These are phyloP conservation scores for Cathartes aura DNA, from an alignment of 2,113 vertebrate species.

Conservation along the genomic window DNA sequence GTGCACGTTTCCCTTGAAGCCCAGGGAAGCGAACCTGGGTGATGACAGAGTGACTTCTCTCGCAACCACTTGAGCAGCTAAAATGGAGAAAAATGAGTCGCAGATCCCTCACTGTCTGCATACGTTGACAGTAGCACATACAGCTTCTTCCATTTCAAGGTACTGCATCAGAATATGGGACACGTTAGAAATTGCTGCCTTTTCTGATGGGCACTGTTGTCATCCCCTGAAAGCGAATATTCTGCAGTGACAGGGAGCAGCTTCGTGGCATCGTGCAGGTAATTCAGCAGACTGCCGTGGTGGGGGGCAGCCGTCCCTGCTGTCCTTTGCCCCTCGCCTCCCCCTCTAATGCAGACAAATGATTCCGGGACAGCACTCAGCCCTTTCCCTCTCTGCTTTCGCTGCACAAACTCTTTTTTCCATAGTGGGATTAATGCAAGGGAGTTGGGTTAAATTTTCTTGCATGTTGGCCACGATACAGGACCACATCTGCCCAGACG, in stretches of 20 bases:
- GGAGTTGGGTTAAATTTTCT: neutral
- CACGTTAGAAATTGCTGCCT: neutral
- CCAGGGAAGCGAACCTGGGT: neutral
- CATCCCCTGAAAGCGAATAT: neutral
- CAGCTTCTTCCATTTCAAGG: neutral
- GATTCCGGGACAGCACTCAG: neutral
- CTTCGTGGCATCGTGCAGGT: rapidly evolving
- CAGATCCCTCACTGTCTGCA: neutral
- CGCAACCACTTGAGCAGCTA: neutral
- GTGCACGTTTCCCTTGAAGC: neutral
- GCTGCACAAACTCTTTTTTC: neutral
- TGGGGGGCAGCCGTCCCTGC: neutral
- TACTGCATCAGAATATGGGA: rapidly evolving
- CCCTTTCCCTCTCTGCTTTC: neutral
- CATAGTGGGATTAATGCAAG: neutral
- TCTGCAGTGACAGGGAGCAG: neutral
- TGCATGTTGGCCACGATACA: neutral
- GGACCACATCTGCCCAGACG: neutral
- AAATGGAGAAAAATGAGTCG: rapidly evolving
- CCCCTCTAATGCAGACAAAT: neutral
- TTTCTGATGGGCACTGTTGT: neutral
- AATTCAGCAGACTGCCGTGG: neutral
- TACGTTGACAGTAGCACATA: neutral
- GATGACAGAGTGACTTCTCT: neutral
- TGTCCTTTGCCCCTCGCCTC: neutral